Evolutionary conservation across 2,888 invertebrate species (phyloP).

Genomic region (Thecocarcelia acutangulata): DNA sequence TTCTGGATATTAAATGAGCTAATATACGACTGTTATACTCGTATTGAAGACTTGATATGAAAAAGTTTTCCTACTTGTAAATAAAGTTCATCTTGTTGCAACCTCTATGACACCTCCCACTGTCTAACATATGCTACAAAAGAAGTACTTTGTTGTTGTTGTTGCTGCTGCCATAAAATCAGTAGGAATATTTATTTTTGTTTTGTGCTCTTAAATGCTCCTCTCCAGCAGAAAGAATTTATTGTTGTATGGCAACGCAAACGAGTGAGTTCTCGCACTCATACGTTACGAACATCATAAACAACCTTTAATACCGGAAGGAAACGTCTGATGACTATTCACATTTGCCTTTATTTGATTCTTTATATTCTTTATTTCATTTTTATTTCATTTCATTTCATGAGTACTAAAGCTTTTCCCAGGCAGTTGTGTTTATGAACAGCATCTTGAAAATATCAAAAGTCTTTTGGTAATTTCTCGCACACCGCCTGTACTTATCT

Average conservation of each 20-base stretch:
- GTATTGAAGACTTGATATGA: no score
- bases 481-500: not conserved
- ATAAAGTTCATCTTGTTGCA: not conserved
- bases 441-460: constrained; percentile 62
- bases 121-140: constrained; percentile 44
- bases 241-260: constrained; percentile 33
- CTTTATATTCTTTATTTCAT: constrained; percentile 43
- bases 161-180: constrained; percentile 37
- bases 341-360: constrained; percentile 65
- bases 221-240: not conserved
- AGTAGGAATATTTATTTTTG: constrained; percentile 18
- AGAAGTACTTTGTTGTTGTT: not conserved
- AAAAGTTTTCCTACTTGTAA: no score
- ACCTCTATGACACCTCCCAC: constrained; percentile 10
- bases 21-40: no score
- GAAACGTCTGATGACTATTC: constrained; percentile 72
- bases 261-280: constrained; percentile 11
- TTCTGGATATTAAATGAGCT: no score
- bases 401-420: constrained; percentile 21
- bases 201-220: constrained; percentile 6
- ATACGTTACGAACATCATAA: constrained; percentile 56
- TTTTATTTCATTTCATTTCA: constrained; percentile 51
- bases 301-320: constrained; percentile 70
- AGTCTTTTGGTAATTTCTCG: constrained; percentile 28
- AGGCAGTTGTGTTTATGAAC: constrained; percentile 58